Evolutionary conservation across 2,888 invertebrate genomes (phyloP).

Genomic region (Smittia sp.): DNA sequence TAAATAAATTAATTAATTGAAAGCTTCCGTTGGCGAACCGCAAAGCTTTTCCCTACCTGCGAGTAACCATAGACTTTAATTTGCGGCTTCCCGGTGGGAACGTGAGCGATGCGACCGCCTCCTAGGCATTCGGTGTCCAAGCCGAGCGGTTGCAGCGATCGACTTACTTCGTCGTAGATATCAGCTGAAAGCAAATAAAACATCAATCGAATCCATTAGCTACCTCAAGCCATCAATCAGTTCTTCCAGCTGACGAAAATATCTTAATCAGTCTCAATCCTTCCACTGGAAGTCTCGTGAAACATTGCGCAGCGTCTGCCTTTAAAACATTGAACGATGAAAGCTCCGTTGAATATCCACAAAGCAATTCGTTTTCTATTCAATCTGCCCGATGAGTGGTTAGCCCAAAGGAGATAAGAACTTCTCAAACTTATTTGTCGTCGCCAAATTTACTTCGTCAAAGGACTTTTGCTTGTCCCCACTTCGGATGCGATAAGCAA

Average conservation of each 20-base stretch:
- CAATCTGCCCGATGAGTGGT: no score
- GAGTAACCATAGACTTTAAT: slow-evolving; percentile 93
- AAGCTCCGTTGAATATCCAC: no score
- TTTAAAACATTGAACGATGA: not conserved
- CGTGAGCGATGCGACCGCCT: slow-evolving; percentile 88
- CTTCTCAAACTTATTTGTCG: no score
- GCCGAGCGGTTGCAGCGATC: slow-evolving; percentile 50
- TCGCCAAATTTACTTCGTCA: no score
- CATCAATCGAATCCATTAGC: not conserved
- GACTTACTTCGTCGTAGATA: slow-evolving; percentile 66
- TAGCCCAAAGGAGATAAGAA: no score
- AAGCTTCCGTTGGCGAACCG: not conserved
- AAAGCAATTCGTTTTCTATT: no score
- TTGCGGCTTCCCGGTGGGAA: slow-evolving; percentile 55
- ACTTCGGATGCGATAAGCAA: not conserved
- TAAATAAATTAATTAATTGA: not conserved
- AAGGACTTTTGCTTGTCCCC: no score
- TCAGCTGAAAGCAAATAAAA: slow-evolving; percentile 61
- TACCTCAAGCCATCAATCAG: not conserved
- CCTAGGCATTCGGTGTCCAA: slow-evolving; percentile 81
- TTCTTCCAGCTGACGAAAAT: not conserved
- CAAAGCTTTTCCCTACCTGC: slow-evolving; percentile 56
- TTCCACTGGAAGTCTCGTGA: not conserved
- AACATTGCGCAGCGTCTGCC: not conserved
- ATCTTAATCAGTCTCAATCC: not conserved